Evolutionary conservation across 2,113 vertebrate species (phyloP), one percentile per base, ranked within the genome.

Genomic region (Mesembrinibis cayennensis): DNA sequence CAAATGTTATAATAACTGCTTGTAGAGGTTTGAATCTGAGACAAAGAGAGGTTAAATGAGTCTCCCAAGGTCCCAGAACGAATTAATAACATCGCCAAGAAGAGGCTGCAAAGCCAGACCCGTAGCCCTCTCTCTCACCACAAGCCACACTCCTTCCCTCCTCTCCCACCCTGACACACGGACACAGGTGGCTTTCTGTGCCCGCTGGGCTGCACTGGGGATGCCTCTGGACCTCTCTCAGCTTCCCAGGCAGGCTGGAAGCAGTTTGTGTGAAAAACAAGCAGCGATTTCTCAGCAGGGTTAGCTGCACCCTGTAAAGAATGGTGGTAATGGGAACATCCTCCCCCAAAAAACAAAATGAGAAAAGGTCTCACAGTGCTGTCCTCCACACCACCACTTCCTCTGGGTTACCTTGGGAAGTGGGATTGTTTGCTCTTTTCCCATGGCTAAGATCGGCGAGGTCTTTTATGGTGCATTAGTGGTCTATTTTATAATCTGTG

Each of bases 1-100:
- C 96, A 97, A 96, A 95, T 96, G 93, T 96, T 96, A 96, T 93
- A 96, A 97, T 96, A 97, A 96, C 95, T 86, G 74, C 94, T 95
- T 93, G 93, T 91, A 96, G 94, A 96, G 81, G 94, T 95, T 91
- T 97, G 97, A 97, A 95, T 96, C 82, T 78, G 93, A 97, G 96
- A 97, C 91, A 95, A 97, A 96, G 96, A 94, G 89, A 97, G 95
- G 96, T 96, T 97, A 97, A 97, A 94, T 44, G 87, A 96, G 81
- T 97, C 87, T 96, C 91, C 84, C 91, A 97, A 74, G 8, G 87
- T 96, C 96, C 94, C 95, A 95, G 93, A 97, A 96, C 21, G 4
- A 95, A 97, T 96, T 94, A 97, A 96, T 97, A 95, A 91, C 87
- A 67, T 74, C 3, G 10, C 74, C 91, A 95, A 94, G 87, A 94